phyloP scores from a whole-genome alignment of 2,113 vertebrate species.

The Nerophis ophidion region DNA sequence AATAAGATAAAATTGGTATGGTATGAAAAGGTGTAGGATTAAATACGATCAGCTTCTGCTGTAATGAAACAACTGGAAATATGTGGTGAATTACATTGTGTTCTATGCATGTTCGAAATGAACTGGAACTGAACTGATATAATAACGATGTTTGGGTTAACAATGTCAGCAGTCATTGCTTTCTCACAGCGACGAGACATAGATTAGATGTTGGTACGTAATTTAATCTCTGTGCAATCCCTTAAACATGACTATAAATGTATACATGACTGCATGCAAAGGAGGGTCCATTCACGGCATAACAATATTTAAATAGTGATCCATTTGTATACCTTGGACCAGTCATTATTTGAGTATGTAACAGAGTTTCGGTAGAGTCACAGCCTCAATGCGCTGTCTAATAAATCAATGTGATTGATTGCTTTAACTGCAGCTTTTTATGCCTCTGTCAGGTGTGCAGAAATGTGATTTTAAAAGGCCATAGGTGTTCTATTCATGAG shows the following conservation, averaged over 20 bases:
- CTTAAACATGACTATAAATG: not conserved
- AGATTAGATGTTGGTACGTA: too few relatives aligned
- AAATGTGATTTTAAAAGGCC: not conserved
- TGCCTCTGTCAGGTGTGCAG: not conserved
- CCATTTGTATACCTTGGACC: slow-evolving; percentile 6
- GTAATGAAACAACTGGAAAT: too few relatives aligned
- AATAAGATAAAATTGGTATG: too few relatives aligned
- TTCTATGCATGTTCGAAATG: too few relatives aligned
- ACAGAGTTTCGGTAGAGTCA: slow-evolving; percentile 35
- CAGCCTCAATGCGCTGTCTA: slow-evolving; percentile 2
- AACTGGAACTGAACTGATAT: too few relatives aligned
- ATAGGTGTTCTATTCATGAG: not conserved
- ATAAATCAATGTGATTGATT: slow-evolving; percentile 14
- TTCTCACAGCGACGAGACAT: too few relatives aligned
- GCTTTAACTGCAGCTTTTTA: not conserved
- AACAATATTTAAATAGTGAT: slow-evolving; percentile 26
- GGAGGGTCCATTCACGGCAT: slow-evolving; percentile 9
- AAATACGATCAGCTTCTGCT: too few relatives aligned
- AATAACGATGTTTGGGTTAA: too few relatives aligned
- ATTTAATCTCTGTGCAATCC: not conserved
- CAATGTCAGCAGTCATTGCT: too few relatives aligned
- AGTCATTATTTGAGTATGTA: slow-evolving; percentile 24
- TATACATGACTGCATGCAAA: slow-evolving; percentile 6
- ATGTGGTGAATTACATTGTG: too few relatives aligned
- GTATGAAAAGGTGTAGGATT: too few relatives aligned